Evolutionary conservation across 2,113 vertebrate species (phyloP).

Genomic region (Pelmatolapia mariae): DNA sequence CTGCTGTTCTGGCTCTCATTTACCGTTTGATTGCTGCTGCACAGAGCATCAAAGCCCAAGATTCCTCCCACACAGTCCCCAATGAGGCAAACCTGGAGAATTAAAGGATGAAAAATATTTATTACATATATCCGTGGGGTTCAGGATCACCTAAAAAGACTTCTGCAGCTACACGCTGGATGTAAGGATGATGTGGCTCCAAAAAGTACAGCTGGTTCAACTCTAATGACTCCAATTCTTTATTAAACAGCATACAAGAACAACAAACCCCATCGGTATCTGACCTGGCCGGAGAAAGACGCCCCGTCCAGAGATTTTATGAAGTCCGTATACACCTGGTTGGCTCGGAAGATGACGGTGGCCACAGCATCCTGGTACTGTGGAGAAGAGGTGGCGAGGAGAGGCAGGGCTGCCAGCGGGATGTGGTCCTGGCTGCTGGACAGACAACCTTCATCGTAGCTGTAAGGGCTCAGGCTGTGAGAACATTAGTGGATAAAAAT

Average conservation of each 20-base stretch:
- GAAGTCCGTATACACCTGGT: constrained; percentile 91
- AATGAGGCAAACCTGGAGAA: constrained; percentile 86
- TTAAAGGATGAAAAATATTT: not conserved
- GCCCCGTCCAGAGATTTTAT: constrained; percentile 87
- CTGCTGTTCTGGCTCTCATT: constrained; percentile 94
- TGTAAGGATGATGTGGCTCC: not conserved
- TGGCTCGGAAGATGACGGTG: constrained; percentile 84
- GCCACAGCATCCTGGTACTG: constrained; percentile 92
- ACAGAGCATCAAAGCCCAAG: constrained; percentile 93
- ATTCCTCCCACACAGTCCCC: constrained; percentile 96
- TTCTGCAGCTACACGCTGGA: not conserved
- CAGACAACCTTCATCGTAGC: constrained; percentile 88
- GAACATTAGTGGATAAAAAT: not conserved
- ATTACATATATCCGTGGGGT: not conserved
- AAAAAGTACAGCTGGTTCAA: not conserved
- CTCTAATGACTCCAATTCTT: not conserved
- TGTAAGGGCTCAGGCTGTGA: constrained; percentile 89
- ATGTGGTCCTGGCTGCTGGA: constrained; percentile 94
- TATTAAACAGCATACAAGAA: not conserved
- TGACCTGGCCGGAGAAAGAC: constrained; percentile 91
- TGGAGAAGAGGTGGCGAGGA: constrained; percentile 90
- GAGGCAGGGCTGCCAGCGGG: constrained; percentile 90
- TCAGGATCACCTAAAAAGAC: not conserved
- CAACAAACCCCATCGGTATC: not conserved
- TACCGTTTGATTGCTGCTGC: constrained; percentile 84